Evolutionary conservation across 92 coral and sea anemone species (phyloP), one percentile per base, ranked within the genome.

Genomic region (Porites rus): DNA sequence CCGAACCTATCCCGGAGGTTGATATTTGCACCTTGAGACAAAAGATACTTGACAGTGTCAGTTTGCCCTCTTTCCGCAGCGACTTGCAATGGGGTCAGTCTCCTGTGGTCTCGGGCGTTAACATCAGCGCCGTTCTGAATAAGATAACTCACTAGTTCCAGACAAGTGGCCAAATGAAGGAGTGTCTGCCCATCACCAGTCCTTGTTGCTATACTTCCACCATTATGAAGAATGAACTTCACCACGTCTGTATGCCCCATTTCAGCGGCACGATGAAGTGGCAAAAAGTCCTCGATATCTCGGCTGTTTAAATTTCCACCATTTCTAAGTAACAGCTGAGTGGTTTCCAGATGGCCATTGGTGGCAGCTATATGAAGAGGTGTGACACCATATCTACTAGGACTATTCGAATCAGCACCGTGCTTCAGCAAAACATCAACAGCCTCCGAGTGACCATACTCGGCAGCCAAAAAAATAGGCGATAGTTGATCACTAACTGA

Each of bases 71-170:
- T 51, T 73, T 11, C 10, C 18, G 77, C 77, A 73, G 77, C 77
- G 17, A 20, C 8, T 10, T 74, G 82, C 24, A 78, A 50, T 20
- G 70, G 53, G 10, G 69, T 78, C 1, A 18, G 60, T 18, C 7
- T 14, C n/a, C 10, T 22, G 21, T 38, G 25, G 21, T 61, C 54
- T 24, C 52, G 43, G 0, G 67, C 66, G 18, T 77, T n/a, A 63
- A 59, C n/a, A 16, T n/a, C 52, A 8, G 43, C 65, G 20, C 80
- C 80, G 1, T 72, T 19, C 21, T 76, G 65, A 18, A 56, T 19
- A 1, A 89, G 85, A 12, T 78, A 22, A 62, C 84, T 70, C n/a
- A 84, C 79, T 13, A 61, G 24, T 10, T 89, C 88, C 59, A 74
- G 61, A 12, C 64, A 10, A 25, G 60, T 53, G 1, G 68, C 80